Conservation (phyloP, 2,113 vertebrate genomes). For the Thymallus thymallus region DNA sequence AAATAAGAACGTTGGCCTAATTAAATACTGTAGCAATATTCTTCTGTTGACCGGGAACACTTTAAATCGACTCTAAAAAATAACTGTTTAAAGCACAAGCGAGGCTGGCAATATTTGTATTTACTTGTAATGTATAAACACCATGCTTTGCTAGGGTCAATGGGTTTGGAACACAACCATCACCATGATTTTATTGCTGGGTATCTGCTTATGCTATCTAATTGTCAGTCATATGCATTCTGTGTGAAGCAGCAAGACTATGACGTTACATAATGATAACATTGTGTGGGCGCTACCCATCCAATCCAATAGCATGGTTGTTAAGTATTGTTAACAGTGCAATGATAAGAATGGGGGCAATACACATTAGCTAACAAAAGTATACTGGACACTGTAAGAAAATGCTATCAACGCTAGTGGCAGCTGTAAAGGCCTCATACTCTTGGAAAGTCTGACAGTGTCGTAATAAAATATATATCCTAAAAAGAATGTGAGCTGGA, state of each 20-base stretch:
- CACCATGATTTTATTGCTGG: neutral
- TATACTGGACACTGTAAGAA: neutral
- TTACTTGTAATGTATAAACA: too few relatives aligned
- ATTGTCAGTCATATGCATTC: neutral
- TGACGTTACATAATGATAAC: neutral
- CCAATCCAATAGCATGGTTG: neutral
- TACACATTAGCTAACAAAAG: neutral
- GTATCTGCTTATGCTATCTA: neutral
- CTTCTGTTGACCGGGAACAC: too few relatives aligned
- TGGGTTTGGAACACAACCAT: too few relatives aligned
- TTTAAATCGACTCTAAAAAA: too few relatives aligned
- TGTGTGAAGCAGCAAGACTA: neutral
- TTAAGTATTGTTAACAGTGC: neutral
- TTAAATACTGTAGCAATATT: too few relatives aligned
- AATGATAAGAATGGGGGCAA: neutral
- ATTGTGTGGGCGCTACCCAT: neutral
- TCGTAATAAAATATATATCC: neutral
- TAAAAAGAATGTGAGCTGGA: neutral
- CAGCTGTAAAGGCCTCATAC: neutral
- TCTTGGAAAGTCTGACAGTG: neutral
- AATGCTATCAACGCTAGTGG: neutral
- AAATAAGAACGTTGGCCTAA: too few relatives aligned
- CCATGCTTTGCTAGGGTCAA: too few relatives aligned
- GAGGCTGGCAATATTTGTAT: neutral
- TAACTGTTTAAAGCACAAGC: neutral